phyloP scores from a whole-genome alignment of 2,888 invertebrate species.

The Seira sanloemensis region DNA sequence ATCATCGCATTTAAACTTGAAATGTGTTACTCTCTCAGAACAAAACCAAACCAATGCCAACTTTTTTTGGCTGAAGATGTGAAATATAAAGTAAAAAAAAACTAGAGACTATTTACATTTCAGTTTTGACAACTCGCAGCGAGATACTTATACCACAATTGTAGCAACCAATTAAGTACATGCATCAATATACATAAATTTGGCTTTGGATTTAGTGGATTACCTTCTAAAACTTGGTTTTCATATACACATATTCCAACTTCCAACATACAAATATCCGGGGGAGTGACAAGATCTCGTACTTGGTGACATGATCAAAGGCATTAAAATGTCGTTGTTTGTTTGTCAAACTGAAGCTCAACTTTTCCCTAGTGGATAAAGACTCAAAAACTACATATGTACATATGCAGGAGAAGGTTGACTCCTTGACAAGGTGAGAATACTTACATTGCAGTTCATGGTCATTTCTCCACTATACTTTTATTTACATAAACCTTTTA shows the following conservation, averaged over 20 bases:
- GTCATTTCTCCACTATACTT: slow-evolving; percentile 12
- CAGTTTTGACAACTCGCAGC: background rate
- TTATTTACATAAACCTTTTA: background rate
- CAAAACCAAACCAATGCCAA: no score
- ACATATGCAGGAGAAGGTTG: no score
- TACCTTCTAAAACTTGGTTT: no score
- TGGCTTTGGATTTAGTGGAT: background rate
- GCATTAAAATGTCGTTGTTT: no score
- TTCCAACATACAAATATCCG: background rate
- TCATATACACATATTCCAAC: background rate
- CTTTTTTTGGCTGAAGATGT: no score
- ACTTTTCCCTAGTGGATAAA: background rate
- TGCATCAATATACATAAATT: background rate
- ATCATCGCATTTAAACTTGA: background rate
- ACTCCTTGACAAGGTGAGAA: slow-evolving; percentile 30
- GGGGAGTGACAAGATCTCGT: background rate
- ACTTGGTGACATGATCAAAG: background rate
- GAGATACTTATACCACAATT: background rate
- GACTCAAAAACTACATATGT: no score
- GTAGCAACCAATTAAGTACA: background rate
- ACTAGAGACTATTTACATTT: background rate
- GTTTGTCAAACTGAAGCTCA: background rate
- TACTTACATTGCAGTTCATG: slow-evolving; percentile 48
- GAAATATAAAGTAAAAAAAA: background rate
- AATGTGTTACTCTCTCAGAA: no score